These are phyloP conservation scores for Wasmannia auropunctata DNA, from an alignment of 1,140 invertebrate genomes.

Conservation along the genomic window DNA sequence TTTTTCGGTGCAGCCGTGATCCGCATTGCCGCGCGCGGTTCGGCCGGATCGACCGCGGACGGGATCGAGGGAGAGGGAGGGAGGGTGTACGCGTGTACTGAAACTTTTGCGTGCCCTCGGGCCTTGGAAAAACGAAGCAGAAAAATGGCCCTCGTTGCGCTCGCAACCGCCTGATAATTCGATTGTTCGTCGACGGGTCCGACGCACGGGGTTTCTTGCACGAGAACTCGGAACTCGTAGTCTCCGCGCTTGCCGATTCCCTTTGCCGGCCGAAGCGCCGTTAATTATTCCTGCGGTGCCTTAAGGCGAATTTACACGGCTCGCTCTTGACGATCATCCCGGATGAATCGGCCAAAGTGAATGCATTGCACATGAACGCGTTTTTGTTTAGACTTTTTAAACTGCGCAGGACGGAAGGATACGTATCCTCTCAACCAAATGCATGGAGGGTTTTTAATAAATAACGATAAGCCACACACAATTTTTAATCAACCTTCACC, in stretches of 20 bases:
- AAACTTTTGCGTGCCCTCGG: constrained; percentile 64
- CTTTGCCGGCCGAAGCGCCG: constrained; percentile 51
- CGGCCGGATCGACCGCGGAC: not conserved
- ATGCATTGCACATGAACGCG: constrained; percentile 22
- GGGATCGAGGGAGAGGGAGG: too few species aligned
- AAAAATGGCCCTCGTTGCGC: constrained; percentile 67
- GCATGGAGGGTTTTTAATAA: not conserved
- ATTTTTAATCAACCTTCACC: not conserved
- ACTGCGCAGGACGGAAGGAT: not conserved
- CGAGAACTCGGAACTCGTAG: constrained; percentile 5
- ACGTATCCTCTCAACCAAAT: not conserved
- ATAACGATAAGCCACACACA: not conserved
- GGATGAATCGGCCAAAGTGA: constrained; percentile 51
- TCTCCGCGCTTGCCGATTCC: constrained; percentile 59
- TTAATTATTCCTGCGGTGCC: constrained; percentile 64
- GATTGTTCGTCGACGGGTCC: constrained; percentile 59
- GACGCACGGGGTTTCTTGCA: constrained; percentile 46
- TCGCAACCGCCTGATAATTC: constrained; percentile 70
- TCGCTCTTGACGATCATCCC: constrained; percentile 50
- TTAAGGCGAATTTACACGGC: constrained; percentile 54
- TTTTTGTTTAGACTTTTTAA: constrained; percentile 47
- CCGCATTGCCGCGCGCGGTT: constrained; percentile 48
- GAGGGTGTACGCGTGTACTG: constrained; percentile 47
- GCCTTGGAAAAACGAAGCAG: constrained; percentile 63
- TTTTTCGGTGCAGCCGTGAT: constrained; percentile 66